Percentiles rank a stretch among this genome's conserved stretches.
Evolutionary conservation across 2,797 vertebrate genomes (phyloP).

Genomic region (Mormyrops attenuatus): DNA sequence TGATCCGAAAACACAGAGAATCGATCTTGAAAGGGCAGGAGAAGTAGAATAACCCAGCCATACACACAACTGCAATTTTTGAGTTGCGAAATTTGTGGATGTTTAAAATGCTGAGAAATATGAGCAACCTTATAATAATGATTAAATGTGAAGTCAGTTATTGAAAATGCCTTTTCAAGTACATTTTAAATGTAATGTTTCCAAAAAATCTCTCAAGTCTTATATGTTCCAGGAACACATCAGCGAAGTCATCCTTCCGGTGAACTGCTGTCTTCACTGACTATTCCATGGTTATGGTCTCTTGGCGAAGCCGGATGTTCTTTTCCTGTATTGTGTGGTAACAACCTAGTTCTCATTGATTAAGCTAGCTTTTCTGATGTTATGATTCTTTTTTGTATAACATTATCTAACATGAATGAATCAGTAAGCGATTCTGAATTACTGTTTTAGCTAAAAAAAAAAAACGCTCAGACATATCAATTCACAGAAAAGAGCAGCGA

Average conservation of each 20-base stretch:
- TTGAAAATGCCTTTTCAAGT: background rate
- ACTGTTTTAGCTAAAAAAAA: background rate
- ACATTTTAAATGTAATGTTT: background rate
- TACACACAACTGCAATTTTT: background rate
- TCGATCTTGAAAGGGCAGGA: background rate
- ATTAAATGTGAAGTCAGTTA: background rate
- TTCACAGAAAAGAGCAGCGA: background rate
- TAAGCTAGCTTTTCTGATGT: background rate
- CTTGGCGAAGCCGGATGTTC: background rate
- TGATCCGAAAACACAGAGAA: background rate
- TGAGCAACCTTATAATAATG: background rate
- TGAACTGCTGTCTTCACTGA: background rate
- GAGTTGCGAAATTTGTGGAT: background rate
- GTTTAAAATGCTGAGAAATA: background rate
- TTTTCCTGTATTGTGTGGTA: background rate
- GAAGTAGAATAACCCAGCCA: background rate
- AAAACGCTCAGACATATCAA: background rate
- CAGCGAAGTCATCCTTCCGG: background rate
- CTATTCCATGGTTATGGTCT: background rate
- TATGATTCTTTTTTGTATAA: background rate
- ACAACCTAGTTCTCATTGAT: background rate
- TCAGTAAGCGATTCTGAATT: background rate
- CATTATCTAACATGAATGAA: background rate
- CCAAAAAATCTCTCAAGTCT: background rate
- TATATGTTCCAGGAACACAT: background rate